Evolutionary conservation across 1,140 invertebrate genomes (phyloP), one percentile per base, ranked within the genome.

Genomic region (Drosophila suzukii): DNA sequence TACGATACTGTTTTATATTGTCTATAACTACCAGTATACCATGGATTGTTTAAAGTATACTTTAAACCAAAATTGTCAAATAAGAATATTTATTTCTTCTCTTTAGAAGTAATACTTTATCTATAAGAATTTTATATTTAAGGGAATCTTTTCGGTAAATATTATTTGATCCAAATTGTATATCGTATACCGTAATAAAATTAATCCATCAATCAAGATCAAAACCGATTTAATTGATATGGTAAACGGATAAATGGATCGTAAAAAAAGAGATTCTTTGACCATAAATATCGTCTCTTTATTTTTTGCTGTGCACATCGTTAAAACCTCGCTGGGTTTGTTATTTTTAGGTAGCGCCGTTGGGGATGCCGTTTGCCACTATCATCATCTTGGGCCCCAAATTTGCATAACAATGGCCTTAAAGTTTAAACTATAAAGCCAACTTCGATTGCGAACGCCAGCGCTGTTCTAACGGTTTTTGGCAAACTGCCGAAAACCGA

Each of bases 401-500:
- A 60, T 65, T 43, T 47, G 46, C 47, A 66, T 68, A 10, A 44
- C 32, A 43, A 66, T 70, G 13, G 13, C 13, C 27, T 32, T 41
- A 6, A 24, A 39, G 20, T 13, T 32, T 34, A 3, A 27, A 27
- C 27, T 5, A 27, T 43, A 4, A 13, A 36, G 17, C 41, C 41
- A 56, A 80, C 75, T 73, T 63, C 51, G 66, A 47, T 59, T 57
- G 47, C 47, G 13, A 49, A 32, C 47, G 60, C 57, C 57, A 50
- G 44, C 49, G 32, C 47, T 61, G 83, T 86, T 88, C 83, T 88
- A 88, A 88, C 83, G 83, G 83, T 83, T 77, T 71, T 77, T 73
- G 61, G 49, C 49, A 17, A 51, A 51, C 30, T 30, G 49, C 49
- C 49, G 8, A 32, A 32, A 50, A 50, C n/a, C 36, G 13, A 65